phyloP scores from a whole-genome alignment of 2,888 invertebrate species.

The Morpho helenor region DNA sequence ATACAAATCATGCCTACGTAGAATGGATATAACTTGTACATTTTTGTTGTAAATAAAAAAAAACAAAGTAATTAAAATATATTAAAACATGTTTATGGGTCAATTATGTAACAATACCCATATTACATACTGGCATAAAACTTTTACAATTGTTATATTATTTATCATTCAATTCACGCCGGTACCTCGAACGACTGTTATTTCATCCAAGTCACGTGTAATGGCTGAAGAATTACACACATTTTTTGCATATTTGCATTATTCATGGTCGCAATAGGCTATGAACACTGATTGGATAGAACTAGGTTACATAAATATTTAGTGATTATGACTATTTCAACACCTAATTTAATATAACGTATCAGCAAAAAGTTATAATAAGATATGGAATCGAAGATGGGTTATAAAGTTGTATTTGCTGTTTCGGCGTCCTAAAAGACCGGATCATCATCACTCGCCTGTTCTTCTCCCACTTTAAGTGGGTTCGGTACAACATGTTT shows the following conservation, averaged over 20 bases:
- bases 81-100: neutral
- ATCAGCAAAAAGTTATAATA: too few relatives aligned
- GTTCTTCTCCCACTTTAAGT: too few relatives aligned
- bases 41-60: too few relatives aligned
- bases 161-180: conserved; percentile 52
- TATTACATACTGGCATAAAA: neutral
- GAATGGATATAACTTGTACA: too few relatives aligned
- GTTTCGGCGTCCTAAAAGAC: too few relatives aligned
- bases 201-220: conserved; percentile 58
- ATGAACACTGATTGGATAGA: conserved; percentile 21
- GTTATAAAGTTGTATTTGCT: too few relatives aligned
- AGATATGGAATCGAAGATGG: too few relatives aligned
- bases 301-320: conserved; percentile 20
- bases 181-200: conserved; percentile 50
- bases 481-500: too few relatives aligned
- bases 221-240: conserved; percentile 55
- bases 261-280: conserved; percentile 44
- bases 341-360: too few relatives aligned
- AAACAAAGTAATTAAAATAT: too few relatives aligned
- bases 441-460: too few relatives aligned
- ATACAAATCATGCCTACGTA: too few relatives aligned
- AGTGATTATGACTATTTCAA: neutral
- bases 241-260: conserved; percentile 63
- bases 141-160: conserved; percentile 14
- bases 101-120: neutral